Conservation (phyloP, 2,113 vertebrate species). For the Ammodytes dubius region DNA sequence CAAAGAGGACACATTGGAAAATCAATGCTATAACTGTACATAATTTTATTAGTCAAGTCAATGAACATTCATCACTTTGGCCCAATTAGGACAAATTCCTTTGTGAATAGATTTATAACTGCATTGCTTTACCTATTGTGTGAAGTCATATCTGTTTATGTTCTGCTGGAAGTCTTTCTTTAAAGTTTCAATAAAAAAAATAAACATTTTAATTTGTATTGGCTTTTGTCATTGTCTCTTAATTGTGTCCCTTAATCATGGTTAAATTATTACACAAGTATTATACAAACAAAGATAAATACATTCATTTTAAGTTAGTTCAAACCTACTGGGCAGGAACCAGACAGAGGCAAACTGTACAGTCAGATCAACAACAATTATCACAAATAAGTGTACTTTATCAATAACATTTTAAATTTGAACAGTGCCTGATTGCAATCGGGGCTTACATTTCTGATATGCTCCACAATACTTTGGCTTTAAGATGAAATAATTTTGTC, state of each 20-base stretch:
- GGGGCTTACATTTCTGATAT: background rate
- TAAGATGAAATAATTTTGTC: background rate
- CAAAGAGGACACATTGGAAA: conserved; percentile 3
- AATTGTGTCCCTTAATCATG: background rate
- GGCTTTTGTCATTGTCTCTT: conserved; percentile 3
- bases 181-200: conserved; percentile 70
- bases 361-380: conserved; percentile 11
- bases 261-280: conserved; percentile 1
- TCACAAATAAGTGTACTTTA: conserved; percentile 24
- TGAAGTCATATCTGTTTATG: conserved; percentile 65
- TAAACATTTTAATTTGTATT: conserved; percentile 48
- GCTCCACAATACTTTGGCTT: conserved; percentile 15
- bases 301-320: conserved; percentile 30
- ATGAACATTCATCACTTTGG: background rate
- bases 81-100: conserved; percentile 14
- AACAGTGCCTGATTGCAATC: background rate
- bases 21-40: conserved; percentile 14
- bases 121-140: conserved; percentile 69
- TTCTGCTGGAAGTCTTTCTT: conserved; percentile 73
- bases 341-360: conserved; percentile 1
- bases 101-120: conserved; percentile 40
- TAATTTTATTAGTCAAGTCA: conserved; percentile 9
- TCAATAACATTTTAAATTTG: conserved; percentile 27
- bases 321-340: background rate
- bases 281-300: conserved; percentile 48